These are phyloP conservation scores for Mionectes macconnelli DNA, from an alignment of 2,113 vertebrate species.

Conservation along the genomic window DNA sequence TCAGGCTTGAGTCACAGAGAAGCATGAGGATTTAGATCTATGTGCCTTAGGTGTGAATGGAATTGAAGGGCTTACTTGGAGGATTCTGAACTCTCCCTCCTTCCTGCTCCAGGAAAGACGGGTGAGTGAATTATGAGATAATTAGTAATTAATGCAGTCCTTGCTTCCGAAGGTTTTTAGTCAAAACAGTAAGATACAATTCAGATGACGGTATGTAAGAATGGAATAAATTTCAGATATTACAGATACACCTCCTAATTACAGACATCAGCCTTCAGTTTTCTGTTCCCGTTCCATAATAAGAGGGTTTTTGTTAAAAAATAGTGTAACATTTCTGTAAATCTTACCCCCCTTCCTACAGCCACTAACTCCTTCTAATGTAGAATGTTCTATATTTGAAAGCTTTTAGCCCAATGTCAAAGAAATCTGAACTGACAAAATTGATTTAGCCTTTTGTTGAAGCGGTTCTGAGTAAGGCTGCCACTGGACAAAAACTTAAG, in stretches of 20 bases:
- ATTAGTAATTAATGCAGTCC: conserved; percentile 21
- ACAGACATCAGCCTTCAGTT: background rate
- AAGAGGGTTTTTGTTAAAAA: background rate
- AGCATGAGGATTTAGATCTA: background rate
- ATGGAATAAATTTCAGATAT: background rate
- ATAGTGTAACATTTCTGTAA: background rate
- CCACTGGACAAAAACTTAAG: background rate
- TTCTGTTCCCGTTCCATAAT: background rate
- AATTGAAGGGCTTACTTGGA: conserved; percentile 36
- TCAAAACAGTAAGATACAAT: conserved; percentile 60
- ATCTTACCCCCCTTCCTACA: background rate
- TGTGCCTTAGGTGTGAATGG: background rate
- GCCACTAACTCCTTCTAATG: background rate
- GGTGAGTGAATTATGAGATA: conserved; percentile 48
- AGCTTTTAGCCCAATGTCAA: background rate
- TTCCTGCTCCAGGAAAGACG: conserved; percentile 35
- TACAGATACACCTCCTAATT: background rate
- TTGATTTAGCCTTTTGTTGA: background rate
- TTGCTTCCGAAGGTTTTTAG: conserved; percentile 16
- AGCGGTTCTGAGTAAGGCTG: background rate
- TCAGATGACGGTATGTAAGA: background rate
- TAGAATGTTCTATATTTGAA: background rate
- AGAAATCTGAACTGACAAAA: background rate
- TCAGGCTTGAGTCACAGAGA: conserved; percentile 39
- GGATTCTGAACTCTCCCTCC: conserved; percentile 30